phyloP scores from a whole-genome alignment of 2,888 invertebrate species.

The Drosophila rubida region DNA sequence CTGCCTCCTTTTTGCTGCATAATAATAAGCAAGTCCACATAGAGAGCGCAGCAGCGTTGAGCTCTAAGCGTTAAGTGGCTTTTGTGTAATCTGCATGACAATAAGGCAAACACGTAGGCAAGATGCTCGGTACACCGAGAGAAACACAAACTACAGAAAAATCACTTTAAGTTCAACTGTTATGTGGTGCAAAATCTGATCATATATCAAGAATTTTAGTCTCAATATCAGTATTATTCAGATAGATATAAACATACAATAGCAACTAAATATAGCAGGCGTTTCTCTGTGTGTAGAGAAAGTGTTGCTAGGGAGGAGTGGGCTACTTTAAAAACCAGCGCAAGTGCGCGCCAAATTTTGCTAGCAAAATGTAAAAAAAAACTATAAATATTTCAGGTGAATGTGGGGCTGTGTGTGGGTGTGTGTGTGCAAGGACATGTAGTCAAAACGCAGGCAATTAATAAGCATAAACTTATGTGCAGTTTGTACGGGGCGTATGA shows the following conservation, averaged over 20 bases:
- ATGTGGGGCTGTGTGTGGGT: constrained; percentile 7
- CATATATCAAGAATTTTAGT: too few species aligned
- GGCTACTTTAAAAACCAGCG: constrained; percentile 13
- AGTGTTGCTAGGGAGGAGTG: background rate
- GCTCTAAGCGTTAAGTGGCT: constrained; percentile 59
- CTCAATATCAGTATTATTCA: too few species aligned
- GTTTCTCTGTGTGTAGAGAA: background rate
- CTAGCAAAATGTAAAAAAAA: constrained; percentile 12
- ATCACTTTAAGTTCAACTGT: too few species aligned
- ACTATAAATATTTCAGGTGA: constrained; percentile 38
- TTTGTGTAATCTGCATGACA: constrained; percentile 76
- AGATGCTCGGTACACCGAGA: constrained; percentile 4
- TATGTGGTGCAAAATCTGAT: too few species aligned
- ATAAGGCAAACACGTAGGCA: constrained; percentile 42
- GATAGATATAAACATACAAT: too few species aligned
- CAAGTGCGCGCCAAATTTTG: constrained; percentile 37
- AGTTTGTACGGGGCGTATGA: constrained; percentile 41
- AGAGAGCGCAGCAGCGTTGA: constrained; percentile 20
- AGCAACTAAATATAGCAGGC: too few species aligned
- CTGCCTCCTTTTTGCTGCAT: constrained; percentile 41
- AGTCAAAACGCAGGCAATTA: constrained; percentile 53
- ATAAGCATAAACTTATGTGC: constrained; percentile 53
- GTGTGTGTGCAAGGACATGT: constrained; percentile 16
- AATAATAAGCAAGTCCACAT: constrained; percentile 59
- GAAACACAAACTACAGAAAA: background rate